Evolutionary conservation across 2,113 vertebrate species (phyloP).

Genomic region (Poecile atricapillus): DNA sequence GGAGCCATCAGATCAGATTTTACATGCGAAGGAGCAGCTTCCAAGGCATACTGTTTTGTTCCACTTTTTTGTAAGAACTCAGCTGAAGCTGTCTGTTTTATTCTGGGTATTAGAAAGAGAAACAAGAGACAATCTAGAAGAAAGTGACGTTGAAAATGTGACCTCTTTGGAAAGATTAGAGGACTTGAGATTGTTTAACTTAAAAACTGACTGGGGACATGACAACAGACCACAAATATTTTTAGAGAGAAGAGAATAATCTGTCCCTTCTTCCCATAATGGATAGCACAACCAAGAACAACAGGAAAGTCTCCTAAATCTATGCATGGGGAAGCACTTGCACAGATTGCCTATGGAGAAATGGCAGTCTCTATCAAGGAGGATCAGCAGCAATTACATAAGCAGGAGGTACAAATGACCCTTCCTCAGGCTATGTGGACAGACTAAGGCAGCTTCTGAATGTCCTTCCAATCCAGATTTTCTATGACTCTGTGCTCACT

Average conservation of each 20-base stretch:
- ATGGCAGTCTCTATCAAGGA: not conserved
- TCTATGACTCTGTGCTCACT: not conserved
- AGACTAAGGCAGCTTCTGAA: not conserved
- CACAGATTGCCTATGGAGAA: not conserved
- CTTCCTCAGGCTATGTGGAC: not conserved
- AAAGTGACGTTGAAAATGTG: not conserved
- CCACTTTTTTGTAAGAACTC: not conserved
- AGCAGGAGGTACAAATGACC: not conserved
- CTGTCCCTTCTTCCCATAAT: not conserved
- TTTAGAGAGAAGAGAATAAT: not conserved
- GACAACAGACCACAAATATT: not conserved
- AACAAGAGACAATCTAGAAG: not conserved
- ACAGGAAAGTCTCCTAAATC: not conserved
- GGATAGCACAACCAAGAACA: not conserved
- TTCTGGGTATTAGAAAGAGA: not conserved
- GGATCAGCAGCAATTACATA: not conserved
- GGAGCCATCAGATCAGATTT: not conserved
- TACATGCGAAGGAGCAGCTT: not conserved
- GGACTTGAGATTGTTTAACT: not conserved
- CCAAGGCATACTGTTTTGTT: not conserved
- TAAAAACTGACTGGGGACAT: not conserved
- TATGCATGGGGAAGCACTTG: not conserved
- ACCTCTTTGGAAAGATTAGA: not conserved
- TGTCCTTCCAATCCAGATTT: not conserved
- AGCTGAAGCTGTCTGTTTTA: not conserved